Base-by-base conservation (phyloP, 1,140 invertebrate species). In the Campodea augens region DNA sequence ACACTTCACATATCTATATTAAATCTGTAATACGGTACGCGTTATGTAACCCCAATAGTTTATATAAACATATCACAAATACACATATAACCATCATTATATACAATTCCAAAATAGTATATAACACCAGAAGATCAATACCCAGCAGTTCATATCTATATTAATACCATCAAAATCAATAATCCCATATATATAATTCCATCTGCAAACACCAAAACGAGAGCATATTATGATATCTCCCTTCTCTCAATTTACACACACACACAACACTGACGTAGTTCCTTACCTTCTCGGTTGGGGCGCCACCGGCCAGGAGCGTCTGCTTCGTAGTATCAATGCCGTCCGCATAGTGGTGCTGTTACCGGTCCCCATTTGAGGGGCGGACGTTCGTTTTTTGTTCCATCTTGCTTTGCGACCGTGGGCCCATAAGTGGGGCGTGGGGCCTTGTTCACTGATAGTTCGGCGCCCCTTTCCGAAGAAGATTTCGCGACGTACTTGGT, bases 261-360 rank as follows among this genome's bases (percentile, higher is more conserved):
- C 15, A 15, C 15, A 32, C 27, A 32, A 32, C 27, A 32, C 27
- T 10, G 20, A 45, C 21, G 15, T 18, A 22, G 19, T 4, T 41
- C 15, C 20, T 40, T 20, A 21, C 24, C 56, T 56, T 21, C 49
- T 48, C n/a, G 44, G 45, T 5, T 51, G 43, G 2, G 58, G 57
- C 0, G 57, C 57, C 1, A 57, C 56, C 5, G 58, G 58, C 58
- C 58, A 60, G 3, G 56, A 57, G 10, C 55, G 10, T 5, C 58
- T 32, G n/a, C 50, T 56, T 12, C 56, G 44, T 10, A 58, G 52
- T 12, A 57, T 51, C 7, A 57, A 45, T 3, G 53, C 54, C 21
- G 43, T 51, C 29, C 53, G 38, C 20, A 51, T 49, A 12, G 52
- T 52, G 10, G 43, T 32, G 41, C 48, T 51, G 40, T 27, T 21